A percentile compares a stretch with the other conserved stretches of the same genome.
phyloP scores from a whole-genome alignment of 2,888 invertebrate species.

The Idaea aversata region DNA sequence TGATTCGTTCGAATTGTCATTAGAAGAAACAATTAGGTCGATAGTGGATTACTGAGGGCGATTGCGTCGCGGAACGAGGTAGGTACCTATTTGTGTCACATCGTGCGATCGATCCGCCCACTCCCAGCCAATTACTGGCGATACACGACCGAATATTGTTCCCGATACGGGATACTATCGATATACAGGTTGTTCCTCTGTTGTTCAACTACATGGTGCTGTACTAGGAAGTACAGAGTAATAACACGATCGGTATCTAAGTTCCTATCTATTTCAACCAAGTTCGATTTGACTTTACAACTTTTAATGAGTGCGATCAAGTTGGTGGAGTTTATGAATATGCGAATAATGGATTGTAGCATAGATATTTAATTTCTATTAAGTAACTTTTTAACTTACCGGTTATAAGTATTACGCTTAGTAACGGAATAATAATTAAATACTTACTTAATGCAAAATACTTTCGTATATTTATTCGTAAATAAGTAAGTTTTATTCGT shows the following conservation, averaged over 20 bases:
- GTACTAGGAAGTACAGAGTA: background rate
- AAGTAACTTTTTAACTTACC: background rate
- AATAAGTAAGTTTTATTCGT: background rate
- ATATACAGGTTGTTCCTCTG: background rate
- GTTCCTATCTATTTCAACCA: background rate
- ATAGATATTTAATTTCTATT: background rate
- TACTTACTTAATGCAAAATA: background rate
- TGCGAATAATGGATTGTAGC: background rate
- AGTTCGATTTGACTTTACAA: background rate
- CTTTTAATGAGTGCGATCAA: background rate
- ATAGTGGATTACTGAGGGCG: constrained; percentile 69
- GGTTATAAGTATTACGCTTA: background rate
- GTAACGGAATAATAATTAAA: background rate
- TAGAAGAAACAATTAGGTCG: constrained; percentile 74
- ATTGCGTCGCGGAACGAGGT: constrained; percentile 67
- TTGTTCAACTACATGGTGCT: background rate
- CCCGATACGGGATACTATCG: constrained; percentile 42
- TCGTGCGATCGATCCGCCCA: constrained; percentile 67
- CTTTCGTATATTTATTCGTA: too few relatives aligned
- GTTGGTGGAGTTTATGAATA: background rate
- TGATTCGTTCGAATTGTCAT: constrained; percentile 60
- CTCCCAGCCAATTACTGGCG: constrained; percentile 69
- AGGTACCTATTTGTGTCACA: constrained; percentile 60
- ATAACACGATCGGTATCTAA: background rate
- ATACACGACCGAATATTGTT: constrained; percentile 72